Evolutionary conservation across 2,797 vertebrate genomes (phyloP), one percentile per base, ranked within the genome.

Genomic region (Centroberyx gerrardi): DNA sequence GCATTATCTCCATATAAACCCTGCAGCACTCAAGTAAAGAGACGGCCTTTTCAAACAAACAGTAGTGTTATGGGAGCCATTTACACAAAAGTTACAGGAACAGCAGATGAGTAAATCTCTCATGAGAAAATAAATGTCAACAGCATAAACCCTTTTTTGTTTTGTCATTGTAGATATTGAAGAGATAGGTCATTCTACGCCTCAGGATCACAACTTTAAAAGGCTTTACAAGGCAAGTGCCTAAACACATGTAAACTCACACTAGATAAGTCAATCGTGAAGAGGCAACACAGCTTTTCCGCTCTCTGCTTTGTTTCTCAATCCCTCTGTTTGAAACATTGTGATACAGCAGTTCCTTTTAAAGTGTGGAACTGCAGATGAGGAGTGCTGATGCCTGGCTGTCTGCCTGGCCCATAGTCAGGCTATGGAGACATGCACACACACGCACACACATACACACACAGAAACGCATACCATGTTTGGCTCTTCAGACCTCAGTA

Each of bases 261-360:
- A 68, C 61, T 68, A 72, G 27, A 87, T 80, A 74, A 53, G 74
- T 68, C 55, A 63, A 58, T 0, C 62, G 64, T 83, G 59, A 67
- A 29, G 55, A 62, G 63, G 63, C 36, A 67, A 68, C 53, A 84
- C 31, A 64, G 77, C 40, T 6, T 74, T 69, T 83, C 60, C 3
- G 1, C 48, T 51, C 72, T 80, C 90, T 88, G 85, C 68, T 91
- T 86, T 85, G 76, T 91, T 82, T 89, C 90, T 78, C 6, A 69
- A 76, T 55, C 62, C 42, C 60, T 82, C 51, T 76, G 78, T 88
- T 90, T 90, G 76, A 87, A 88, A 82, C 72, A 6, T 18, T 71
- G 78, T 18, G 76, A 80, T 79, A 72, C 75, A 52, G 76, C 84
- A 90, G 80, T 72, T 93, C 92, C 93, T 94, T 93, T 94, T 92